These are phyloP conservation scores for Pegea sp. DNA, from an alignment of 23 tunicate species.

Conservation along the genomic window DNA sequence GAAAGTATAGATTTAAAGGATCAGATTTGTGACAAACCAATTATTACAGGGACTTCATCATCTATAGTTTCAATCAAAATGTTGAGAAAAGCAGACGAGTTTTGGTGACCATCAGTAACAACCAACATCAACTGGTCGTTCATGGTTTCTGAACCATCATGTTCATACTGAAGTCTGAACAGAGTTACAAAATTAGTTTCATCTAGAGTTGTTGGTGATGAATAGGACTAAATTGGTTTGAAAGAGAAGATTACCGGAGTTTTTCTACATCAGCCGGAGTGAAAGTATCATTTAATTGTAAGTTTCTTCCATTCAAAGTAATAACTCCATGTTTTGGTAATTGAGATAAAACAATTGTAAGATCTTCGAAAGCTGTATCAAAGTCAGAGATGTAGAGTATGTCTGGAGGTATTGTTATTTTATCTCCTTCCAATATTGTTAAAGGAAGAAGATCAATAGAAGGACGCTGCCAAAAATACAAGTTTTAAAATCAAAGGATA, in stretches of 20 bases:
- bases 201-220: too few relatives aligned
- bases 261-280: conserved; percentile 15
- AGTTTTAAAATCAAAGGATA: too few relatives aligned
- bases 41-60: conserved; percentile 43
- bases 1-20: neutral
- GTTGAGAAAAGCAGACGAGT: conserved; percentile 10
- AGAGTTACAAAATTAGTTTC: too few relatives aligned
- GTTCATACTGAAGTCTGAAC: conserved; percentile 51
- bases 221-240: too few relatives aligned
- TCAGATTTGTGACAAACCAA: neutral
- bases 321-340: conserved; percentile 26
- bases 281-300: conserved; percentile 24
- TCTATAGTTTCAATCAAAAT: conserved; percentile 39
- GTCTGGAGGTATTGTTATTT: conserved; percentile 9
- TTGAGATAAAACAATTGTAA: conserved; percentile 10
- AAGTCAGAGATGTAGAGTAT: conserved; percentile 11
- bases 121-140: conserved; percentile 18
- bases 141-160: conserved; percentile 49
- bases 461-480: too few relatives aligned
- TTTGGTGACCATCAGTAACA: conserved; percentile 68
- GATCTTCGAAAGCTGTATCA: conserved; percentile 16
- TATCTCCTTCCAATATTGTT: neutral
- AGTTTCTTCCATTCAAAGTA: neutral
- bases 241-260: conserved; percentile 15
- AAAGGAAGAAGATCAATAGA: neutral